phyloP scores from a whole-genome alignment of 2,888 invertebrate genomes.

The Melieria picta region DNA sequence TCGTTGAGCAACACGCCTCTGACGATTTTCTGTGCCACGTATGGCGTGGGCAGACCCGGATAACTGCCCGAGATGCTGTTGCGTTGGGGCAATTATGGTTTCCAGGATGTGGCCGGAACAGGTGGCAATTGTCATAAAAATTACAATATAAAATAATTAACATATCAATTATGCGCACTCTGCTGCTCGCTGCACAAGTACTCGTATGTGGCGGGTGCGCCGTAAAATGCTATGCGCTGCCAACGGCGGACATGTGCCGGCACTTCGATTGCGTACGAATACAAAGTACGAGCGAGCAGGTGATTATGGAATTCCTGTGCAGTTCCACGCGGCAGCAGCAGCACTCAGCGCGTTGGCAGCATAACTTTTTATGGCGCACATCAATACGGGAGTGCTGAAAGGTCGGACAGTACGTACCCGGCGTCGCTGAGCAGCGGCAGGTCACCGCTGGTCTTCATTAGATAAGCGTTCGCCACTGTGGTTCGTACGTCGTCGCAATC shows the following conservation, averaged over 20 bases:
- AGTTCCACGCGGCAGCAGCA: too few relatives aligned
- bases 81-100: slow-evolving; percentile 8
- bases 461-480: slow-evolving; percentile 65
- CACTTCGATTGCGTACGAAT: too few relatives aligned
- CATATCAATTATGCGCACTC: slow-evolving; percentile 39
- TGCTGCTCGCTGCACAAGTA: not conserved
- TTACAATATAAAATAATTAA: slow-evolving; percentile 44
- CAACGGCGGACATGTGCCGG: not conserved
- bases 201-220: not conserved
- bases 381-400: not conserved
- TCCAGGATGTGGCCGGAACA: not conserved
- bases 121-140: slow-evolving; percentile 32
- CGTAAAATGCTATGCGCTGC: slow-evolving; percentile 2
- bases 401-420: slow-evolving; percentile 49
- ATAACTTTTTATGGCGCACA: not conserved
- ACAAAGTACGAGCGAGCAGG: too few relatives aligned
- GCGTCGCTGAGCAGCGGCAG: slow-evolving; percentile 61
- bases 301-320: too few relatives aligned
- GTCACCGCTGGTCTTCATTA: slow-evolving; percentile 65
- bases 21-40: slow-evolving; percentile 62
- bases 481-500: slow-evolving; percentile 62
- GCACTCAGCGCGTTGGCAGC: not conserved
- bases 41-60: slow-evolving; percentile 62
- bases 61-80: slow-evolving; percentile 59
- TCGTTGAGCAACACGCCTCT: slow-evolving; percentile 61